These are phyloP conservation scores for Oreochromis tanganicae DNA, from an alignment of 2,113 vertebrate species.

Conservation along the genomic window DNA sequence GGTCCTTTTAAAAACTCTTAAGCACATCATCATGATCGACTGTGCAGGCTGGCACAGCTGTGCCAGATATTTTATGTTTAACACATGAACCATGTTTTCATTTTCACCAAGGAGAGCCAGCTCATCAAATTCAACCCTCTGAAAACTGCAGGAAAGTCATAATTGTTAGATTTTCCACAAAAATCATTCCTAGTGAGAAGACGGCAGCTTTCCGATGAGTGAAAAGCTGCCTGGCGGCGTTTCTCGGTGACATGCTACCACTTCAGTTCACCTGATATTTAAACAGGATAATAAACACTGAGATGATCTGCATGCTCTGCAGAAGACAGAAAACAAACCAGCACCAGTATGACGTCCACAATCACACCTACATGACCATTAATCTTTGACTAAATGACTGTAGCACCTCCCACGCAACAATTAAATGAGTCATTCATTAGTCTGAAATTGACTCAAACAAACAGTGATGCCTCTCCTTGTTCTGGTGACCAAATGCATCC, in stretches of 20 bases:
- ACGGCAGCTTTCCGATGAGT: fast-evolving
- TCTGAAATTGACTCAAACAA: not conserved
- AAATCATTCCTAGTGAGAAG: too few species aligned
- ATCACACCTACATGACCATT: not conserved
- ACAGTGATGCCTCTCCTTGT: not conserved
- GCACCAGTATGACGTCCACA: not conserved
- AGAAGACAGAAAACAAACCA: not conserved
- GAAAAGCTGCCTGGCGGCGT: not conserved
- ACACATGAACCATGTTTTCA: not conserved
- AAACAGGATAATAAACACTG: not conserved
- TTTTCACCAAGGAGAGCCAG: not conserved
- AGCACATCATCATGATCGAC: not conserved
- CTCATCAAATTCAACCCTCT: not conserved
- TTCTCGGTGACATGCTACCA: fast-evolving
- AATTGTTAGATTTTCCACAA: not conserved
- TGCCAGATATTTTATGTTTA: not conserved
- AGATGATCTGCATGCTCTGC: not conserved
- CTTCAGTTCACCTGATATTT: not conserved
- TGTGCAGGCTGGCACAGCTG: not conserved
- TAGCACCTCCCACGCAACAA: not conserved
- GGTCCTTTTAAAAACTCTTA: not conserved
- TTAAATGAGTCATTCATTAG: not conserved
- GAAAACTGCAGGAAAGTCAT: not conserved
- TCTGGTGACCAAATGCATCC: not conserved
- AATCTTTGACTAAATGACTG: not conserved